Conservation (phyloP, 2,797 vertebrate species). For the Halcyon leucocephala region DNA sequence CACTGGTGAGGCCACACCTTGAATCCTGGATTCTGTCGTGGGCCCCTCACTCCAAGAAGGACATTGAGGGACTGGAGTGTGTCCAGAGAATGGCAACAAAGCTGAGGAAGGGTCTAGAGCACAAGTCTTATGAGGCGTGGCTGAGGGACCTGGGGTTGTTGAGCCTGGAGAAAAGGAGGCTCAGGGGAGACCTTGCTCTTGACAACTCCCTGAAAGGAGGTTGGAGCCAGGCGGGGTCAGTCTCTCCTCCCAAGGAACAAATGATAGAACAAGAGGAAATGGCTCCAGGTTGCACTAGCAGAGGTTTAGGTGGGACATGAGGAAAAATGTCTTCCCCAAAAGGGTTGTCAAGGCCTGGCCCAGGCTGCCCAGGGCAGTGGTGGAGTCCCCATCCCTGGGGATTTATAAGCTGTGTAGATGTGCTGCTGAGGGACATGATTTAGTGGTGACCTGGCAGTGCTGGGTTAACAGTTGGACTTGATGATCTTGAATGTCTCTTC, state of each 20-base stretch:
- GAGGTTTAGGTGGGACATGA: background rate
- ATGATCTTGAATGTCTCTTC: background rate
- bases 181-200: background rate
- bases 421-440: background rate
- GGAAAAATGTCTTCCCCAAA: background rate
- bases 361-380: background rate
- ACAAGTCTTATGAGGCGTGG: background rate
- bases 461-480: background rate
- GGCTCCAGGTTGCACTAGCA: background rate
- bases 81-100: background rate
- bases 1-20: background rate
- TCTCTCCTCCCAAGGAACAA: background rate
- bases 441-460: background rate
- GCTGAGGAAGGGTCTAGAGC: background rate
- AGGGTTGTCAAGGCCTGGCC: background rate
- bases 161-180: background rate
- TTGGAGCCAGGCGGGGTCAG: background rate
- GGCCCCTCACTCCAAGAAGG: background rate
- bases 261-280: background rate
- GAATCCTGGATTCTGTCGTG: background rate
- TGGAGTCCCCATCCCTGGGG: background rate
- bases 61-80: background rate
- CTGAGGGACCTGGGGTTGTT: background rate
- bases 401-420: background rate
- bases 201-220: background rate